A percentile compares a stretch with the other conserved stretches of the same genome.
Conservation (phyloP, 1,140 invertebrate species). For the Pseudomyrmex gracilis region DNA sequence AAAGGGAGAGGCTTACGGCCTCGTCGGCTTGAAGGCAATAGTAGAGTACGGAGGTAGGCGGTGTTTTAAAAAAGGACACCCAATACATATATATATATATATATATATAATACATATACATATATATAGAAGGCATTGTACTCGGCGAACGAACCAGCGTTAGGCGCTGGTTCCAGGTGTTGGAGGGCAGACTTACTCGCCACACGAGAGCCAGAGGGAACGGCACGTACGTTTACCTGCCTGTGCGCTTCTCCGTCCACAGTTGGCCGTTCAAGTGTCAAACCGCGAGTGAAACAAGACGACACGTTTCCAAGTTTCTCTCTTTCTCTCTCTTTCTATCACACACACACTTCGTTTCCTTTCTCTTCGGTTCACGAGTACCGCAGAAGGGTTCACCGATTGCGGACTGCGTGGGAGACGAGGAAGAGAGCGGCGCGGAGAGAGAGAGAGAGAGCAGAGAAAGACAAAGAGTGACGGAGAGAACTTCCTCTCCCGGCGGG, state of each 20-base stretch:
- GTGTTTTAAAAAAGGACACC: slow-evolving; percentile 75
- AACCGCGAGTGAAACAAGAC: background rate
- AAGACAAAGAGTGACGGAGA: background rate
- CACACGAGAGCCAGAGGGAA: slow-evolving; percentile 64
- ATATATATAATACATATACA: too few species aligned
- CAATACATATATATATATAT: slow-evolving; percentile 48
- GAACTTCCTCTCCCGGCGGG: slow-evolving; percentile 49
- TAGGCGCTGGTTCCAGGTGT: slow-evolving; percentile 73
- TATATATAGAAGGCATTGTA: slow-evolving; percentile 74
- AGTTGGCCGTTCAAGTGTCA: slow-evolving; percentile 28
- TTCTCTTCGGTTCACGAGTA: background rate
- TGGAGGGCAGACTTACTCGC: slow-evolving; percentile 66
- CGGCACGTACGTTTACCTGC: slow-evolving; percentile 34
- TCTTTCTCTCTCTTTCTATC: slow-evolving; percentile 16
- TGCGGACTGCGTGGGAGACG: slow-evolving; percentile 11
- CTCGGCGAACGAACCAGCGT: slow-evolving; percentile 70
- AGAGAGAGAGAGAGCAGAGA: background rate
- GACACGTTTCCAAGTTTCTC: slow-evolving; percentile 5
- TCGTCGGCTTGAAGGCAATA: slow-evolving; percentile 71
- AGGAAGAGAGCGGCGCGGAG: background rate
- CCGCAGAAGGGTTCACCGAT: too few species aligned
- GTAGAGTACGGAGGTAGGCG: slow-evolving; percentile 60
- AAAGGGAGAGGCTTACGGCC: slow-evolving; percentile 20
- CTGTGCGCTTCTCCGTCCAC: slow-evolving; percentile 60
- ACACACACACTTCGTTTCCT: too few species aligned